Percentiles rank a stretch among this genome's conserved stretches.
Conservation (phyloP, 2,113 vertebrate species). For the Noctilio leporinus region DNA sequence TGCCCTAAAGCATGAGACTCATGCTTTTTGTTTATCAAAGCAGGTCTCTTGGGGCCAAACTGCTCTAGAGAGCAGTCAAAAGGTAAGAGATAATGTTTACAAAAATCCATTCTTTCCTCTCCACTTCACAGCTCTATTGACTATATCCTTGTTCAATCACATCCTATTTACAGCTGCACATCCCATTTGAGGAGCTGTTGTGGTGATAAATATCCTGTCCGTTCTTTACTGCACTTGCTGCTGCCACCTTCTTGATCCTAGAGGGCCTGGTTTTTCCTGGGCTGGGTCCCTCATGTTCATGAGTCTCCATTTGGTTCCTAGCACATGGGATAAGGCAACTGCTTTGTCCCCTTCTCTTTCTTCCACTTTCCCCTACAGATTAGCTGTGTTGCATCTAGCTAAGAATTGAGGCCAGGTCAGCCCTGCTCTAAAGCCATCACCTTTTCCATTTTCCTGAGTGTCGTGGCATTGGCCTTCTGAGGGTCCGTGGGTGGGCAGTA, state of each 20-base stretch:
- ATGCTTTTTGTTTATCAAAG: background rate
- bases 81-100: constrained; percentile 28
- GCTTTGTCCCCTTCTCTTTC: background rate
- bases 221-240: background rate
- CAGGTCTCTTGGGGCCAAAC: background rate
- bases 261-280: background rate
- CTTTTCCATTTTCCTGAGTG: background rate
- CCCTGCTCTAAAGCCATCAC: background rate
- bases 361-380: background rate
- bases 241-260: accelerated
- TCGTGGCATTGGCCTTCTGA: background rate
- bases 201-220: background rate
- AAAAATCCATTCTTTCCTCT: constrained; percentile 30
- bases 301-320: background rate
- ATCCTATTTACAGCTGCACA: background rate
- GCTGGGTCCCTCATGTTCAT: background rate
- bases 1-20: background rate
- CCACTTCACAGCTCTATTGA: background rate
- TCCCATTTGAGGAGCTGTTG: background rate
- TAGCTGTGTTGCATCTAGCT: background rate
- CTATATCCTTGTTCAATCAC: constrained; percentile 29
- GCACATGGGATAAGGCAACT: background rate
- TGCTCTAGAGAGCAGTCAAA: background rate
- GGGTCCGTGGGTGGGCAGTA: background rate
- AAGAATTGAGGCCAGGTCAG: background rate